Evolutionary conservation across 2,797 vertebrate genomes (phyloP).

Genomic region (Vireo griseus): DNA sequence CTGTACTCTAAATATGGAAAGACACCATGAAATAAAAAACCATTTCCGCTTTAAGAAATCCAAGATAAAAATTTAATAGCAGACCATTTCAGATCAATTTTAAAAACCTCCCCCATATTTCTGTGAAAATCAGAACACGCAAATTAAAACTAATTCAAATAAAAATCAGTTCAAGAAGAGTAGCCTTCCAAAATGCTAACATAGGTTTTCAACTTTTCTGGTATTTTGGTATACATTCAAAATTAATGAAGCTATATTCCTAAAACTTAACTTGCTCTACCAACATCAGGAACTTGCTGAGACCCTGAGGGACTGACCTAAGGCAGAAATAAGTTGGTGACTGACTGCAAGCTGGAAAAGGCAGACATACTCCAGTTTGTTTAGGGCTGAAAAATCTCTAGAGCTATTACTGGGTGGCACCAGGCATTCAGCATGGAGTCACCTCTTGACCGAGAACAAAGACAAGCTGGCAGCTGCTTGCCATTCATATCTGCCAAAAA

Average conservation of each 20-base stretch:
- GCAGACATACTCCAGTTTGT: conserved; percentile 32
- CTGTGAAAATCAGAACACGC: background rate
- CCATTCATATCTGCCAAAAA: conserved; percentile 19
- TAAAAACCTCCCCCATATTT: background rate
- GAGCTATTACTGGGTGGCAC: conserved; percentile 37
- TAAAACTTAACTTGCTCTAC: background rate
- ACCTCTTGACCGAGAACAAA: conserved; percentile 44
- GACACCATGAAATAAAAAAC: background rate
- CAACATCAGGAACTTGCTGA: conserved; percentile 14
- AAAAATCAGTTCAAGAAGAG: background rate
- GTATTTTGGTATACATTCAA: background rate
- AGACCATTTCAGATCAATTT: background rate
- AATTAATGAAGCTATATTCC: background rate
- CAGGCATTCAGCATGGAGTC: conserved; percentile 23
- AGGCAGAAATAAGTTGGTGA: conserved; percentile 28
- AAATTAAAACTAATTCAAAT: background rate
- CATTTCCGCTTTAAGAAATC: background rate
- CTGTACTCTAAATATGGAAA: background rate
- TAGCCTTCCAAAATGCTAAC: background rate
- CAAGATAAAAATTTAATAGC: background rate
- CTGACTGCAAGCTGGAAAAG: conserved; percentile 30
- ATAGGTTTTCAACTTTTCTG: background rate
- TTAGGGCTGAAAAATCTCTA: conserved; percentile 45
- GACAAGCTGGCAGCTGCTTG: conserved; percentile 44
- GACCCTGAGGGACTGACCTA: conserved; percentile 24